Evolutionary conservation across 2,797 vertebrate genomes (phyloP), one percentile per base, ranked within the genome.

Genomic region (Sarcoramphus papa): DNA sequence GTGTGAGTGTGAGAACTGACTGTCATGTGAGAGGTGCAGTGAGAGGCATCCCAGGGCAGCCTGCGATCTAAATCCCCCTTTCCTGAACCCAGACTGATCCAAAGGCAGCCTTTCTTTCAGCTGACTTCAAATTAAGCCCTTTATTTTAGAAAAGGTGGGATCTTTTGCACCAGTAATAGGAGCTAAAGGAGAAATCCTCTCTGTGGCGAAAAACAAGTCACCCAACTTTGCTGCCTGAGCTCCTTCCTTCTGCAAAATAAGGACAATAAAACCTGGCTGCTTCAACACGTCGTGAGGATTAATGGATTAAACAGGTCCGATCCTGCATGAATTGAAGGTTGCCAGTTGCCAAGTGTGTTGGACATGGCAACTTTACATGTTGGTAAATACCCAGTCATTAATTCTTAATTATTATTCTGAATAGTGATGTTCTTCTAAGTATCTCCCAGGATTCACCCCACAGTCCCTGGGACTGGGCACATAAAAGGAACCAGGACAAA

Each of bases 271-370:
- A 57, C 30, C 40, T 5, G 10, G 4, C 60, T 91, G 95, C 90
- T 94, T 93, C 85, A 92, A 89, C 92, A 70, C 9, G 91, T 89
- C 88, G 24, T 76, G 70, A 56, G 37, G 83, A 95, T 94, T 94
- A 95, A 76, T 91, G 88, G 88, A 94, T 95, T 96, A 89, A 94
- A 85, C 96, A 97, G 63, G 94, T 88, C 88, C 80, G 70, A 95
- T 95, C 96, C 64, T 97, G 94, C 68, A 85, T 35, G 88, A 87
- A 85, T 68, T 82, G 77, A 82, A 82, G 51, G 54, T 60, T 94
- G 21, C n/a, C 47, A 24, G 64, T 73, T 93, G 76, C 67, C 62
- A 84, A 84, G 7, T 28, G 28, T 70, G n/a, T 85, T 90, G 94
- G 87, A 93, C 91, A 82, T 70, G 73, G 48, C 51, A 89, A 24